Evolutionary conservation across 2,888 invertebrate species (phyloP).

Genomic region (Artemia sp.): DNA sequence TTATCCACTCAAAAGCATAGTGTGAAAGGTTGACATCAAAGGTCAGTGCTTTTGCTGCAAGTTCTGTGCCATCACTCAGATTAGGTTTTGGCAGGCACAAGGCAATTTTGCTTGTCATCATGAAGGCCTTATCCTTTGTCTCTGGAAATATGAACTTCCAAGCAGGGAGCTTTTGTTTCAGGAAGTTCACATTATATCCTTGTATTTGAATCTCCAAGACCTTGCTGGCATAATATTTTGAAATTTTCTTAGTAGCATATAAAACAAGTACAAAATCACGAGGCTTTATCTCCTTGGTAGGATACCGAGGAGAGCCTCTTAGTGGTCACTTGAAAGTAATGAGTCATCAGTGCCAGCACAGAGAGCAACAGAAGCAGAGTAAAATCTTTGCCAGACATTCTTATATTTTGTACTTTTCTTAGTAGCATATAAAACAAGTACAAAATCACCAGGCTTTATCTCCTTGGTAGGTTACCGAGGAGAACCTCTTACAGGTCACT

Average conservation of each 20-base stretch:
- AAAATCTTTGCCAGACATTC: no score
- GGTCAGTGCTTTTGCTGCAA: background rate
- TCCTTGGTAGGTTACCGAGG: background rate
- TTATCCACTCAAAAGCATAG: background rate
- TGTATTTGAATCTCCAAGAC: background rate
- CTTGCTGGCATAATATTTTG: background rate
- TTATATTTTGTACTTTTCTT: background rate
- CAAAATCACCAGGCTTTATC: background rate
- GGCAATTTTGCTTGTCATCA: background rate
- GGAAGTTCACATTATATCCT: background rate
- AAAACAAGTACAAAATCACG: background rate
- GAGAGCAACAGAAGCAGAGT: no score
- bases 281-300: background rate
- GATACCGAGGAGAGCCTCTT: background rate
- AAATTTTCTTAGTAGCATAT: background rate
- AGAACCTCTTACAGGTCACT: no score
- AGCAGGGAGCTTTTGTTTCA: background rate
- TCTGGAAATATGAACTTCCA: background rate
- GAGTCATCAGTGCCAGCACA: no score
- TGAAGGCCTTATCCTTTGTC: slow-evolving; percentile 1
- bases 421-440: background rate
- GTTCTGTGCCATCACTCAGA: background rate
- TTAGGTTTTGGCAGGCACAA: background rate
- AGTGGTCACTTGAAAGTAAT: no score
- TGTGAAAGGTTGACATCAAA: background rate